Base-by-base conservation (phyloP, 2,888 invertebrate species). In the Acanthosepion lycidas region DNA sequence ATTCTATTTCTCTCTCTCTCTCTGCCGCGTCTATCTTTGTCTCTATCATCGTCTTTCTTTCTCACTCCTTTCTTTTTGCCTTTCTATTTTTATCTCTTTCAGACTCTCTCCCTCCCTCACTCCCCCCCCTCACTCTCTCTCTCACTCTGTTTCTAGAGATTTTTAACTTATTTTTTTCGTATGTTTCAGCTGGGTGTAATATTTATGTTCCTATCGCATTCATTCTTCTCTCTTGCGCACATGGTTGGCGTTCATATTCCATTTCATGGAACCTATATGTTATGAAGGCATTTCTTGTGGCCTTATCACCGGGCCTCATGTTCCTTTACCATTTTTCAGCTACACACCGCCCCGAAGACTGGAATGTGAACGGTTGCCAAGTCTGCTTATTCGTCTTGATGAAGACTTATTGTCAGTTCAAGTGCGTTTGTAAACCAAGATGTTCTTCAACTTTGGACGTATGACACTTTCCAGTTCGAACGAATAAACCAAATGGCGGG, bases 241-340 rank as follows among this genome's bases (percentile, higher is more conserved):
- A 64, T 23, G 64, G 78, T 78, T 78, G n/a, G n/a, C n/a, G n/a
- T 78, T 78, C 15, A 78, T 78, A 78, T 78, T n/a, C 78, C 78
- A 78, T 78, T 78, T n/a, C 78, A 78, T 78, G 78, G n/a, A 78
- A 78, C 78, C 78, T 78, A 78, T 78, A n/a, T 78, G 78, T 78
- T 78, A n/a, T 33, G 78, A 78, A 78, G 78, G 78, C n/a, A n/a
- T 78, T 78, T 78, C 9, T 78, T 15, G n/a, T n/a, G 78, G 78
- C 78, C 78, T 78, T 78, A 78, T 78, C 78, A 23, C 20, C 55
- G 55, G 55, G 55, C 55, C 55, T 59, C 55, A 59, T 23, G 55
- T 20, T 59, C 55, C 55, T 59, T 59, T 59, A 59, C 55, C 55
- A 59, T 59, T 59, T 33, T 33, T 59, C 23, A 23, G 20, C 55